Conservation (phyloP, 1,140 invertebrate genomes). For the Uloborus diversus region DNA sequence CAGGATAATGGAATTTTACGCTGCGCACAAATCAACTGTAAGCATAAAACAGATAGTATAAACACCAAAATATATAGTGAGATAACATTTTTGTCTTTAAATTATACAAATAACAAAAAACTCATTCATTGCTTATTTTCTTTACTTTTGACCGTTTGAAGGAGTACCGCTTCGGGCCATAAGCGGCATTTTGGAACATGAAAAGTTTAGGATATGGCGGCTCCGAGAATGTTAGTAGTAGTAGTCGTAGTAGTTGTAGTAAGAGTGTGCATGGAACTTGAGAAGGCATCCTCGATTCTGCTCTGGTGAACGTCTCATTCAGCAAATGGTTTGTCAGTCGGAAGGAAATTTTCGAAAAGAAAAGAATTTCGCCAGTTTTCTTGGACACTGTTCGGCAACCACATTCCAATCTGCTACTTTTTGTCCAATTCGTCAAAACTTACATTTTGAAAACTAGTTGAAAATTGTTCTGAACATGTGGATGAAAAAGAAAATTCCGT, state of each 20-base stretch:
- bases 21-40: too few relatives aligned
- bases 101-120: too few relatives aligned
- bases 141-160: background rate
- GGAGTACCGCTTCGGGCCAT: constrained; percentile 16
- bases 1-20: too few relatives aligned
- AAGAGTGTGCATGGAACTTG: constrained; percentile 50
- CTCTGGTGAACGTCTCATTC: background rate
- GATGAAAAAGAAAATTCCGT: too few relatives aligned
- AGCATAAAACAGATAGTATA: too few relatives aligned
- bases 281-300: constrained; percentile 49
- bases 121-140: too few relatives aligned
- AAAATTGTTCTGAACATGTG: too few relatives aligned
- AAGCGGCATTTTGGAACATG: constrained; percentile 46
- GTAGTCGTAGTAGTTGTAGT: constrained; percentile 36
- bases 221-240: constrained; percentile 17
- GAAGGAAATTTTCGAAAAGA: too few relatives aligned
- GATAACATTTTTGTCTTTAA: too few relatives aligned
- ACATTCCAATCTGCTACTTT: background rate
- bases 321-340: background rate
- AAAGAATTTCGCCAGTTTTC: constrained; percentile 24
- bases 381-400: constrained; percentile 23
- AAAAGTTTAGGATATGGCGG: constrained; percentile 44
- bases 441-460: too few relatives aligned
- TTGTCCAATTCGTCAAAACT: background rate
- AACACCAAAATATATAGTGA: too few relatives aligned